Conservation (phyloP, 1,140 invertebrate species). For the Calosoma granatense region DNA sequence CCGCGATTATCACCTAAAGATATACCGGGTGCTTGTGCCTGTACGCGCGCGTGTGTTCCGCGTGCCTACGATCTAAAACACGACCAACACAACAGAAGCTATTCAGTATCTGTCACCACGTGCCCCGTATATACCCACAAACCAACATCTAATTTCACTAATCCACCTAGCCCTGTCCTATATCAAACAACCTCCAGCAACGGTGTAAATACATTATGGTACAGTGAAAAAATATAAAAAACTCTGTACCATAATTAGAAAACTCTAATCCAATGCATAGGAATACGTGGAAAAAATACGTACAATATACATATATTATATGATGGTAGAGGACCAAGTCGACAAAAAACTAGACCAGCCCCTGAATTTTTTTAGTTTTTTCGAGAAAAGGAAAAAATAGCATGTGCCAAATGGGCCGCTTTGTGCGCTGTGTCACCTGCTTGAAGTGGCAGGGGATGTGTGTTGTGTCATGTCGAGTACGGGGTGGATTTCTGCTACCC, state of each 20-base stretch:
- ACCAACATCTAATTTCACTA: background rate
- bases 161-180: background rate
- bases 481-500: background rate
- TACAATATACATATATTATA: background rate
- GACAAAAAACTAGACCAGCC: background rate
- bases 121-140: background rate
- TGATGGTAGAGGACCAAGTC: too few relatives aligned
- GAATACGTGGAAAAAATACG: too few relatives aligned
- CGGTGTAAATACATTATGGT: background rate
- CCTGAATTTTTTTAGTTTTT: background rate
- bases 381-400: background rate
- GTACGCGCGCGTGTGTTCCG: background rate
- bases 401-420: background rate
- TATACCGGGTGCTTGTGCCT: too few relatives aligned
- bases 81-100: too few relatives aligned
- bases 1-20: too few relatives aligned
- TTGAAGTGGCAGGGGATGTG: background rate
- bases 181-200: background rate
- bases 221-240: background rate
- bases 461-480: background rate
- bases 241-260: background rate
- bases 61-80: too few relatives aligned
- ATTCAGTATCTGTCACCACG: background rate
- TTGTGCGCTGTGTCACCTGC: background rate
- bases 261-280: background rate